Conservation (phyloP, 2,797 vertebrate species). For the Sebastes taczanowskii region DNA sequence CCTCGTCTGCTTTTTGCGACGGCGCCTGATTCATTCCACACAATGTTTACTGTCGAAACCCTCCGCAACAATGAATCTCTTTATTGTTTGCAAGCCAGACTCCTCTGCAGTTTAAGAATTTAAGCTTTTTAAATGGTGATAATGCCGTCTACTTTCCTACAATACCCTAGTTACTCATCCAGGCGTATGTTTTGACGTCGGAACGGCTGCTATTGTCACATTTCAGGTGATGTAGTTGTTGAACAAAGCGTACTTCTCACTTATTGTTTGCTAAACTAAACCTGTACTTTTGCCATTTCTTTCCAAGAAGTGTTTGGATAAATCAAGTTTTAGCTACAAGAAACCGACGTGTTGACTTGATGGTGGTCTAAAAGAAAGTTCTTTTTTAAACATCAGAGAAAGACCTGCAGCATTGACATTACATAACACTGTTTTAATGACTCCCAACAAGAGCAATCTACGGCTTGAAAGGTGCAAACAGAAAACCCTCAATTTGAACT, state of each 20-base stretch:
- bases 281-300: neutral
- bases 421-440: neutral
- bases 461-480: constrained; percentile 14
- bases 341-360: neutral
- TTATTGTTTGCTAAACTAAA: neutral
- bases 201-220: neutral
- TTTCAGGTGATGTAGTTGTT: neutral
- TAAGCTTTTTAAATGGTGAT: neutral
- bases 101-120: neutral
- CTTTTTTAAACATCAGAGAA: neutral
- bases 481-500: constrained; percentile 8
- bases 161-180: neutral
- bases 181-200: neutral
- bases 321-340: neutral
- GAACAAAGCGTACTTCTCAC: neutral
- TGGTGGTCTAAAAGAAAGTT: neutral
- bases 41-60: constrained; percentile 1
- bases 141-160: neutral
- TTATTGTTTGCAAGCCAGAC: neutral
- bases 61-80: neutral
- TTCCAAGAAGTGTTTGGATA: neutral
- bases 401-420: neutral
- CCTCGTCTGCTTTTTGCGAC: constrained; percentile 12
- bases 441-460: neutral
- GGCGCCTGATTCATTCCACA: constrained; percentile 31